Conservation (phyloP, 2,113 vertebrate genomes). For the Nothoprocta perdicaria region DNA sequence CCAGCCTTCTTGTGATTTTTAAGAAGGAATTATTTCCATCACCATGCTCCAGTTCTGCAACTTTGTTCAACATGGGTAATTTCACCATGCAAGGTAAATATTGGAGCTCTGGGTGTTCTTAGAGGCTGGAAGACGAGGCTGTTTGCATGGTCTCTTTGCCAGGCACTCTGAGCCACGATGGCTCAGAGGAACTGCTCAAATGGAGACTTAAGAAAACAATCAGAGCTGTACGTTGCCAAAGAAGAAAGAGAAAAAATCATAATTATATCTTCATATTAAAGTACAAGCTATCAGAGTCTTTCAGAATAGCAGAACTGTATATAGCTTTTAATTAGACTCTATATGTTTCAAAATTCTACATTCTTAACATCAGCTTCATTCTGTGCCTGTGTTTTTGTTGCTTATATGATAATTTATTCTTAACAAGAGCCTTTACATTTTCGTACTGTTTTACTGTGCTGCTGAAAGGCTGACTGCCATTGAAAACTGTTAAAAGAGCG, state of each 20-base stretch:
- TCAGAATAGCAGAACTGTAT: neutral
- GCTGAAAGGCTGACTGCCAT: neutral
- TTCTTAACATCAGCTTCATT: neutral
- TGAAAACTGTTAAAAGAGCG: neutral
- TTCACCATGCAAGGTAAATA: neutral
- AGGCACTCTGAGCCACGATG: neutral
- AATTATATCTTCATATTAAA: neutral
- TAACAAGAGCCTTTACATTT: neutral
- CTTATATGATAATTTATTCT: neutral
- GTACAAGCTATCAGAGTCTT: neutral
- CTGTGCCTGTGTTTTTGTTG: neutral
- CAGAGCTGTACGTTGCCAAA: neutral
- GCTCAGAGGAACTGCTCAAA: neutral
- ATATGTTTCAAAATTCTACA: neutral
- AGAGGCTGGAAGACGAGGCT: neutral
- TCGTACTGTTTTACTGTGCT: neutral
- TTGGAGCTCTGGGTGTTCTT: neutral
- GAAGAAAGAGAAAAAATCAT: neutral
- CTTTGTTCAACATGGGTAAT: neutral
- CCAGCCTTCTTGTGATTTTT: neutral
- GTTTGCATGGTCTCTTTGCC: neutral
- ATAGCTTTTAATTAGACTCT: neutral
- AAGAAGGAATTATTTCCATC: neutral
- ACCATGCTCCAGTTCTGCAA: neutral
- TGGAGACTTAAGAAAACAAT: neutral